Evolutionary conservation across 2,797 vertebrate genomes (phyloP).

Genomic region (Lemur catta): DNA sequence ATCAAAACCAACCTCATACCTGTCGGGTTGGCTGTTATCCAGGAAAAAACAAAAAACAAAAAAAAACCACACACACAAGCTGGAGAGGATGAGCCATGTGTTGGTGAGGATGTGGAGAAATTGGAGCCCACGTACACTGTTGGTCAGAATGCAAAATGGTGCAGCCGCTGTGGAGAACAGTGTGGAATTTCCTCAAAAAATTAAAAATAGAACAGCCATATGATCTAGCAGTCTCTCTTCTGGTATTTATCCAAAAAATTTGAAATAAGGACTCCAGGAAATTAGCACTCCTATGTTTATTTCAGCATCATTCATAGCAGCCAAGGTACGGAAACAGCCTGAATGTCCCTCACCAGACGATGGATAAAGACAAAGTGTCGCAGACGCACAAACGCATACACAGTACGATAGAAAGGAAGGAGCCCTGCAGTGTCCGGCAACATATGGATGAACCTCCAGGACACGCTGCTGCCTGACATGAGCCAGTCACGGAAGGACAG

Average conservation of each 20-base stretch:
- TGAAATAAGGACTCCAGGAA: too few relatives aligned
- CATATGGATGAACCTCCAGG: background rate
- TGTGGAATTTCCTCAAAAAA: background rate
- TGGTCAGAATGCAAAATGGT: background rate
- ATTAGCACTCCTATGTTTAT: too few relatives aligned
- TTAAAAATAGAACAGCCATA: background rate
- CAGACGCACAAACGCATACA: too few relatives aligned
- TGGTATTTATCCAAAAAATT: background rate
- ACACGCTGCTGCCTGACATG: background rate
- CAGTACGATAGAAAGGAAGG: too few relatives aligned
- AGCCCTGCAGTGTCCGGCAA: fast-evolving
- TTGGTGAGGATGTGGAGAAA: background rate
- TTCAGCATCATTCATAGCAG: too few relatives aligned
- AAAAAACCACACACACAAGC: background rate
- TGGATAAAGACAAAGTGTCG: fast-evolving
- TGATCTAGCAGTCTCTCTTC: background rate
- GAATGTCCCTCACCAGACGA: background rate
- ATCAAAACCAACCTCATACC: background rate
- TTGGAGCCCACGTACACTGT: fast-evolving
- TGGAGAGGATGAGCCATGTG: too few relatives aligned
- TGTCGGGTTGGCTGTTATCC: background rate
- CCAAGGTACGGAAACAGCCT: background rate
- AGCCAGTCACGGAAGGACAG: background rate
- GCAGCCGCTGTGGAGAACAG: background rate
- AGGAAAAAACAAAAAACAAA: too few relatives aligned